Evolutionary conservation across 2,797 vertebrate species (phyloP).

Genomic region (Chelidonichthys spinosus): DNA sequence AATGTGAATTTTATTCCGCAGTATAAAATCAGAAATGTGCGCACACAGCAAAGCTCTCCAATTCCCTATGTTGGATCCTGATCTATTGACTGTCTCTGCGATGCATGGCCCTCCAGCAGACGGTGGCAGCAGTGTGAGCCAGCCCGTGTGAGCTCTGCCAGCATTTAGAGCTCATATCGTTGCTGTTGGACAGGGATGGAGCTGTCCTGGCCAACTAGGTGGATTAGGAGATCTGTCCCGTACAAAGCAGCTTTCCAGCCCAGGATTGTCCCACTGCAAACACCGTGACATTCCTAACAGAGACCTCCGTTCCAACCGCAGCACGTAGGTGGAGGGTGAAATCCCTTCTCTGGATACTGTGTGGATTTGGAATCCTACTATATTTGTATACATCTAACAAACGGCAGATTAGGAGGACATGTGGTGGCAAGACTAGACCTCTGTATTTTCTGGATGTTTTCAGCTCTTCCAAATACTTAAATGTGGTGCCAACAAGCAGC

Average conservation of each 20-base stretch:
- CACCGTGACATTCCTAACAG: conserved; percentile 38
- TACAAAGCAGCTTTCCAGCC: conserved; percentile 27
- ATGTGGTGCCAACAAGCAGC: background rate
- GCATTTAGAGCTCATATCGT: conserved; percentile 61
- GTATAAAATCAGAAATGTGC: conserved; percentile 22
- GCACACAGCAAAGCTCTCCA: conserved; percentile 18
- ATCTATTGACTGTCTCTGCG: conserved; percentile 45
- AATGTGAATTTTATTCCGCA: conserved; percentile 13
- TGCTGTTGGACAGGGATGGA: conserved; percentile 57
- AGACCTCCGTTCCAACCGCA: conserved; percentile 43
- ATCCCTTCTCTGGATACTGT: background rate
- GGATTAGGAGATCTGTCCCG: conserved; percentile 69
- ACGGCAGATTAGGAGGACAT: background rate
- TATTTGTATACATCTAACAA: background rate
- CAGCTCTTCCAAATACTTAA: background rate
- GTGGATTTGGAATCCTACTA: background rate
- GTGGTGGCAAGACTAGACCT: background rate
- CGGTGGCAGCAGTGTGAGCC: conserved; percentile 56
- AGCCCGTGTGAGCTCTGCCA: conserved; percentile 53
- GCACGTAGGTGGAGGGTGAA: conserved; percentile 7
- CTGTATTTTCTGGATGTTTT: background rate
- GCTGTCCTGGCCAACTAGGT: conserved; percentile 55
- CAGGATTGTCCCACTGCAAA: conserved; percentile 48
- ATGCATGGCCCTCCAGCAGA: conserved; percentile 58
- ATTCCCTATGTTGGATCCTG: conserved; percentile 47